phyloP scores from a whole-genome alignment of 2,888 invertebrate genomes.

The Erannis defoliaria region DNA sequence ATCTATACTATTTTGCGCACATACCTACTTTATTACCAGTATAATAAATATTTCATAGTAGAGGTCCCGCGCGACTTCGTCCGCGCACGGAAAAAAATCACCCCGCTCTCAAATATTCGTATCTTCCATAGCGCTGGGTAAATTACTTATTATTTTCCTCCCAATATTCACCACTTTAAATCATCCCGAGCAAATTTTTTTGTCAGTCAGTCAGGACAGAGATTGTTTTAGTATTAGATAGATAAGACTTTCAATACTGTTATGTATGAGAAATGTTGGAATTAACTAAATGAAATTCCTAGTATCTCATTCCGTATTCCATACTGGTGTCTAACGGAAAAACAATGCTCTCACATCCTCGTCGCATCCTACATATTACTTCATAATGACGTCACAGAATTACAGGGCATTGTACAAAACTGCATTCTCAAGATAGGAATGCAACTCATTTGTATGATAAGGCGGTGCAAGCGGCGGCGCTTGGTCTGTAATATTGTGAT shows the following conservation, averaged over 20 bases:
- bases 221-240: too few relatives aligned
- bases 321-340: constrained; percentile 37
- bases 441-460: constrained; percentile 74
- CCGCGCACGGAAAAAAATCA: too few relatives aligned
- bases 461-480: constrained; percentile 60
- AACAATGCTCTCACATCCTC: constrained; percentile 32
- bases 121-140: too few relatives aligned
- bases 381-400: constrained; percentile 56
- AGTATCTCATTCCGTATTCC: constrained; percentile 34
- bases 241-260: background rate
- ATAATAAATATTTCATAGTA: too few relatives aligned
- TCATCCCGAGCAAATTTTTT: too few relatives aligned
- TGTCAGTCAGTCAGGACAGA: too few relatives aligned
- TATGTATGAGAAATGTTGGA: constrained; percentile 2
- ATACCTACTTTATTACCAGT: too few relatives aligned
- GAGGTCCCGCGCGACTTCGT: too few relatives aligned
- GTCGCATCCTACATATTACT: constrained; percentile 44
- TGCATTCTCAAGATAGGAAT: constrained; percentile 55
- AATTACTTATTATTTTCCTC: too few relatives aligned
- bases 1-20: too few relatives aligned
- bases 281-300: constrained; percentile 17
- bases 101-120: too few relatives aligned
- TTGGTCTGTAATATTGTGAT: constrained; percentile 70
- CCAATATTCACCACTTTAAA: too few relatives aligned
- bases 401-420: constrained; percentile 49